These are phyloP conservation scores for Hemicordylus capensis DNA, from an alignment of 2,113 vertebrate genomes.

Conservation along the genomic window DNA sequence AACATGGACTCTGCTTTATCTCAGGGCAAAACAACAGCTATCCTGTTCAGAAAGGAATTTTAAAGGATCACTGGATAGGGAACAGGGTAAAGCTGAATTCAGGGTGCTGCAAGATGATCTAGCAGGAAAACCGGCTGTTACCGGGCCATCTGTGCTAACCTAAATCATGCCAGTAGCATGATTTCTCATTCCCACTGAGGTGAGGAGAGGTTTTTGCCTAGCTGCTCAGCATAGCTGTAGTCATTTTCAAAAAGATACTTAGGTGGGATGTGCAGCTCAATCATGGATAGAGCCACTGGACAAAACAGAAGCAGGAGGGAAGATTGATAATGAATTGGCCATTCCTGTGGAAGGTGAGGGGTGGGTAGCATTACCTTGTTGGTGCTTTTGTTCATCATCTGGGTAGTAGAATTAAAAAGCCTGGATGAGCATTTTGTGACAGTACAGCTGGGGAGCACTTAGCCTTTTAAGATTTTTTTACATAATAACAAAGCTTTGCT, in stretches of 20 bases:
- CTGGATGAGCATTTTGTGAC: neutral
- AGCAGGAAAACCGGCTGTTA: no score
- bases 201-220: neutral
- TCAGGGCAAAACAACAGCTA: no score
- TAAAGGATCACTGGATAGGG: no score
- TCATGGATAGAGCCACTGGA: neutral
- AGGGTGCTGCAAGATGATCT: no score
- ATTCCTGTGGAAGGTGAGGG: neutral
- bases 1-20: no score
- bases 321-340: neutral
- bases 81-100: no score
- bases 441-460: neutral
- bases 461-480: neutral
- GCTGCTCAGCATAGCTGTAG: neutral
- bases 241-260: neutral
- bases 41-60: no score
- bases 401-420: neutral
- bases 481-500: neutral
- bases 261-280: neutral
- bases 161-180: neutral
- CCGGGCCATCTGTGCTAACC: no score
- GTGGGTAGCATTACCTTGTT: neutral
- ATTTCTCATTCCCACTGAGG: neutral
- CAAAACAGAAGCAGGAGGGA: neutral
- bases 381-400: neutral